These are phyloP conservation scores for Neuroscelio doddi DNA, from an alignment of 2,888 invertebrate species.

Conservation along the genomic window DNA sequence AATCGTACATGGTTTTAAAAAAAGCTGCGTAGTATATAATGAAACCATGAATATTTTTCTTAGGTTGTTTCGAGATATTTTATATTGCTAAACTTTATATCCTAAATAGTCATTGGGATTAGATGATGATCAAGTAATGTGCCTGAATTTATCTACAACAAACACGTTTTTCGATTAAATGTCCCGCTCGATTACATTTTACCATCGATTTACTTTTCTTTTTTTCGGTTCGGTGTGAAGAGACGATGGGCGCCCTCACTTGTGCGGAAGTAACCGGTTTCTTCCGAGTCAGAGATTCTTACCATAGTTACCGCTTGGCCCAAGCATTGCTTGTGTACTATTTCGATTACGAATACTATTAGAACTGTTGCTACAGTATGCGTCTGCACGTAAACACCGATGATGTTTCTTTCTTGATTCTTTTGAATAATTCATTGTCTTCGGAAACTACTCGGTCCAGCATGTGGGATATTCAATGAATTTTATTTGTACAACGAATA, in stretches of 20 bases:
- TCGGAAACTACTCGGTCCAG: neutral
- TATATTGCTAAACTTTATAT: neutral
- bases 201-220: neutral
- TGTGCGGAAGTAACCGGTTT: slow-evolving; percentile 3
- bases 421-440: neutral
- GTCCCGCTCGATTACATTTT: slow-evolving; percentile 1
- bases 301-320: neutral
- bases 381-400: neutral
- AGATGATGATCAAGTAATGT: too few species aligned
- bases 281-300: neutral
- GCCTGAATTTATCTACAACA: neutral
- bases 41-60: too few species aligned
- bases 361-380: neutral
- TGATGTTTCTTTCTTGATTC: neutral
- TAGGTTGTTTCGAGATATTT: too few species aligned
- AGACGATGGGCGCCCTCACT: neutral
- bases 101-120: neutral
- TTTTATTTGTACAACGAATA: neutral
- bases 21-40: too few species aligned
- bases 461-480: neutral
- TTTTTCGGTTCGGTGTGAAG: neutral
- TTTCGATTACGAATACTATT: slow-evolving; percentile 3
- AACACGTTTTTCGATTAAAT: neutral
- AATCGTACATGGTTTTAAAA: too few species aligned
- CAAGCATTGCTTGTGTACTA: slow-evolving; percentile 3